Conservation (phyloP, 2,797 vertebrate genomes). For the Anguilla megastoma region DNA sequence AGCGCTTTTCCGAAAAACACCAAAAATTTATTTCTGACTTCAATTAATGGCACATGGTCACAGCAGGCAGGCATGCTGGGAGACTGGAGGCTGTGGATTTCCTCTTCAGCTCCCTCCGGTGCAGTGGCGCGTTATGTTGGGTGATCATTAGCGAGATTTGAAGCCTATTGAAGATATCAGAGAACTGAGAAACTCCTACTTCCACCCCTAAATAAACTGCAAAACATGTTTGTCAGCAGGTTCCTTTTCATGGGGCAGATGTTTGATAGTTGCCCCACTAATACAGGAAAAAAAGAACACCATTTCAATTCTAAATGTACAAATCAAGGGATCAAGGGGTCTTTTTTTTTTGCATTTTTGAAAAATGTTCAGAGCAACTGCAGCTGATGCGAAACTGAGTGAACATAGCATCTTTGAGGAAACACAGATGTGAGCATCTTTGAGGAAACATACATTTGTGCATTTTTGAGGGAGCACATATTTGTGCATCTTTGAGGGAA, state of each 20-base stretch:
- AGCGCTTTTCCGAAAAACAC: neutral
- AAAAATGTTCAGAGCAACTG: neutral
- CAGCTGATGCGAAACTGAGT: neutral
- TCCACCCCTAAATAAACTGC: neutral
- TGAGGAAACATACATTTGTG: too few relatives aligned
- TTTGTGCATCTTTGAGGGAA: neutral
- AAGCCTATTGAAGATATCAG: neutral
- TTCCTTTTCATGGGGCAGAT: neutral
- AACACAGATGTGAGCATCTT: neutral
- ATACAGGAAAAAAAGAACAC: neutral
- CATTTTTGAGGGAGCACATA: too few relatives aligned
- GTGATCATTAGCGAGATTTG: neutral
- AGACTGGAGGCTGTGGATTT: neutral
- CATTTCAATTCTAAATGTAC: neutral
- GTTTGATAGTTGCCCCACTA: neutral
- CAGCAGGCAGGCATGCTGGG: neutral
- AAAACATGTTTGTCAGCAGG: neutral
- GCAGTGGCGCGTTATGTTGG: neutral
- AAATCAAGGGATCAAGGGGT: too few relatives aligned
- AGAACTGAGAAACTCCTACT: neutral
- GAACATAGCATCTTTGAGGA: neutral
- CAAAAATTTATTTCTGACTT: neutral
- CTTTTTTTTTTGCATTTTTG: neutral
- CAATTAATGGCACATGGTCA: neutral
- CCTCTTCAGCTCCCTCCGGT: neutral